Base-by-base conservation (phyloP, 2,888 invertebrate species). In the Trypoxylon attenuatum region DNA sequence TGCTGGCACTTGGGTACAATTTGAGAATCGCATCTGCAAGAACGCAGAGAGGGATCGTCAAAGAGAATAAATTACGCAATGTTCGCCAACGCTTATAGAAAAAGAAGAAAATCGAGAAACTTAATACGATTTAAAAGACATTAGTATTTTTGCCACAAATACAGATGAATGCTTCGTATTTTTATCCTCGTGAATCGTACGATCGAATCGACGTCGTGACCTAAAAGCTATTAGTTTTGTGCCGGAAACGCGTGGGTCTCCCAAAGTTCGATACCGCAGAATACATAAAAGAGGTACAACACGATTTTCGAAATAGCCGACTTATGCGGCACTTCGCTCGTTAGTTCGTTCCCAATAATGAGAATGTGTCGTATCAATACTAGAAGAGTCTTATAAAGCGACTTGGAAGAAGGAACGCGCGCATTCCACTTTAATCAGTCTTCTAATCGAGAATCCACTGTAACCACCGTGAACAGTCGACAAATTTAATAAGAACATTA, bases 81-180 rank as follows among this genome's bases (percentile, higher is more conserved):
- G 43, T 23, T 16, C 5, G 10, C 10, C 10, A 6, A 27, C 10
- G 5, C 10, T 27, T 16, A 29, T 3, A 29, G n/a, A 18, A 18
- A 42, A n/a, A n/a, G n/a, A n/a, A n/a, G n/a, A n/a, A n/a, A n/a
- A n/a, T n/a, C n/a, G 38, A 43, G 50, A 46, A 71, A 64, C 33
- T 46, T 47, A 47, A 61, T 50, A 60, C 52, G 23, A 33, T 56
- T 41, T 15, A 60, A 55, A 18, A 47, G 38, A 54, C 52, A 43
- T 51, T 55, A 42, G 42, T 69, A 73, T 73, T 74, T 73, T 73
- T 73, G 68, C 73, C 74, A 73, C 73, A 71, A 73, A 73, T 71
- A 74, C 69, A 60, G 49, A 33, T 43, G 15, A 18, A 38, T 38
- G 64, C 21, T 43, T 10, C 5, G 21, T 13, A 29, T 23, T 8